These are phyloP conservation scores for Achlya flavicornis DNA, from an alignment of 2,888 invertebrate species.

Conservation along the genomic window DNA sequence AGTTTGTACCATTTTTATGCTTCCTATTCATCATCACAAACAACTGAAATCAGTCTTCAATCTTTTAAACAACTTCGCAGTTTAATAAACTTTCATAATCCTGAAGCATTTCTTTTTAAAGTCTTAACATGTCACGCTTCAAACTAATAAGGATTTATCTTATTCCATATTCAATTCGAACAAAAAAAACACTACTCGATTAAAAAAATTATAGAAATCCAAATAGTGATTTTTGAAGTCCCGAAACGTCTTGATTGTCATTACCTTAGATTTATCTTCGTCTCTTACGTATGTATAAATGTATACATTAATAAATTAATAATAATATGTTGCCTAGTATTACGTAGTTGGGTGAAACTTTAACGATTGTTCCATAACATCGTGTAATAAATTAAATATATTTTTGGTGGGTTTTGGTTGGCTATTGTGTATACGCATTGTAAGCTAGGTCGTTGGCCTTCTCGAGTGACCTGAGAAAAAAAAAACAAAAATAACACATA, in stretches of 20 bases:
- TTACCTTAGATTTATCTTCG: background rate
- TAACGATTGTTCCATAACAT: slow-evolving; percentile 24
- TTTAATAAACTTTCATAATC: background rate
- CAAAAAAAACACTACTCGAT: background rate
- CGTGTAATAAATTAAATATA: slow-evolving; percentile 30
- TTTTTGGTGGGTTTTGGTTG: slow-evolving; percentile 55
- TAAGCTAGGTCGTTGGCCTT: slow-evolving; percentile 85
- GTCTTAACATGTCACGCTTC: slow-evolving; percentile 12
- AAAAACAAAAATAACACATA: slow-evolving; percentile 34
- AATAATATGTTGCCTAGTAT: slow-evolving; percentile 1
- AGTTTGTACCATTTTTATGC: slow-evolving; percentile 1
- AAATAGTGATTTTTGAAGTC: background rate
- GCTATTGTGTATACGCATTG: slow-evolving; percentile 81
- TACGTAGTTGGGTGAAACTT: slow-evolving; percentile 21
- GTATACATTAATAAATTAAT: slow-evolving; percentile 13
- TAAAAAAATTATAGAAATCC: background rate
- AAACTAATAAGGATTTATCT: slow-evolving; percentile 10
- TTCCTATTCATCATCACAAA: background rate
- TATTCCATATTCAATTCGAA: background rate
- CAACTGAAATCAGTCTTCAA: slow-evolving; percentile 2
- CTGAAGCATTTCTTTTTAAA: background rate
- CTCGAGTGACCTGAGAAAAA: slow-evolving; percentile 68
- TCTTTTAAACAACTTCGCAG: background rate
- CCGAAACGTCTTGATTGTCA: background rate
- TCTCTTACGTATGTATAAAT: background rate